Conservation (phyloP, 2,797 vertebrate species). For the Microtus agrestis region DNA sequence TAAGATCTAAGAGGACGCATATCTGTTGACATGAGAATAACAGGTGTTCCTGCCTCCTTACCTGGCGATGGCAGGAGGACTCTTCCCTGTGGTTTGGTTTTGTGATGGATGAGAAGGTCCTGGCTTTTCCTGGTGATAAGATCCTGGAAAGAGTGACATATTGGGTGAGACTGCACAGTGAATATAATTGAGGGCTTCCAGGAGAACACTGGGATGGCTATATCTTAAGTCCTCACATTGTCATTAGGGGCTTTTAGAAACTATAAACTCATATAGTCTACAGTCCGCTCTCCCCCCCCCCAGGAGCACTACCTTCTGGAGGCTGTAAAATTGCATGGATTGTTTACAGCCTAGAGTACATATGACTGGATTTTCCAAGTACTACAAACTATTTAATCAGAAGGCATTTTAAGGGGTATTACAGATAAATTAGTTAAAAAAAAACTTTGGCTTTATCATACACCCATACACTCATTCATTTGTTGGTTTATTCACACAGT, state of each 20-base stretch:
- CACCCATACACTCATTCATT: not conserved
- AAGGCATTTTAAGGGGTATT: not conserved
- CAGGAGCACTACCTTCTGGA: not conserved
- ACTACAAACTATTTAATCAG: not conserved
- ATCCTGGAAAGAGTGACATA: conserved; percentile 43
- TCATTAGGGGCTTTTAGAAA: not conserved
- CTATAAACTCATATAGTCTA: not conserved
- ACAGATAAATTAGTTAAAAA: not conserved
- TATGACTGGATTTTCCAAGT: not conserved
- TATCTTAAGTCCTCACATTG: not conserved
- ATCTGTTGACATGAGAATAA: not conserved
- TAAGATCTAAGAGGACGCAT: fast-evolving
- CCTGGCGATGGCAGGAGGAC: conserved; percentile 76
- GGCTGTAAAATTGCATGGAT: not conserved
- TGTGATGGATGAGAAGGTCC: conserved; percentile 56
- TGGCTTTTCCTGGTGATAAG: conserved; percentile 60
- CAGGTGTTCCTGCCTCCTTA: conserved; percentile 75
- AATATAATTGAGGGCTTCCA: not conserved
- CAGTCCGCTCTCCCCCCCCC: no score
- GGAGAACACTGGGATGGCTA: fast-evolving
- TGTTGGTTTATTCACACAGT: not conserved
- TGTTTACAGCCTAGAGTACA: not conserved
- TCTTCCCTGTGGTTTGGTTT: conserved; percentile 52
- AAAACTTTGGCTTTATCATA: not conserved
- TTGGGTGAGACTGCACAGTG: conserved; percentile 43